Evolutionary conservation across 2,888 invertebrate genomes (phyloP).

Genomic region (Zele albiditarsus): DNA sequence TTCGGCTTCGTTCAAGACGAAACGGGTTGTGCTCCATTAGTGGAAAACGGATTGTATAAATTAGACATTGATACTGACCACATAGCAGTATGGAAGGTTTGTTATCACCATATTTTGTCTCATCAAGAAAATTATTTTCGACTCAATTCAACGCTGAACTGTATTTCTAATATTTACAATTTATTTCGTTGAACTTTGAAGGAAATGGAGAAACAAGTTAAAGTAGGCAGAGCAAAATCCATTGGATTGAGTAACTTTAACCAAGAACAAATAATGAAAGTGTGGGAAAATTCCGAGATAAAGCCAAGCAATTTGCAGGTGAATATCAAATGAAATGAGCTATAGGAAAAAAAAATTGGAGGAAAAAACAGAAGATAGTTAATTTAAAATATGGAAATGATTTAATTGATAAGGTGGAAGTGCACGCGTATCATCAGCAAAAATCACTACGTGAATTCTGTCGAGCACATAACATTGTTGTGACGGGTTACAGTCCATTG

Average conservation of each 20-base stretch:
- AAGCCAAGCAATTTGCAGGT: constrained; percentile 82
- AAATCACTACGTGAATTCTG: constrained; percentile 78
- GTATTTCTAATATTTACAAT: no score
- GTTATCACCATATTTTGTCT: constrained; percentile 33
- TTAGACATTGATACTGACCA: constrained; percentile 80
- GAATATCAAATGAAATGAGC: constrained; percentile 32
- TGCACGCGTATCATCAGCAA: constrained; percentile 86
- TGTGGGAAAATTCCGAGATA: constrained; percentile 77
- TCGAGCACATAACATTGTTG: constrained; percentile 76
- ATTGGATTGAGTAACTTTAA: constrained; percentile 90
- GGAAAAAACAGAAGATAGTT: not conserved
- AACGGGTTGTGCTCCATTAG: constrained; percentile 74
- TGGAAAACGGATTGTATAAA: constrained; percentile 77
- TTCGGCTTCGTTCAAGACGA: constrained; percentile 79
- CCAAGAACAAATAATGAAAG: constrained; percentile 78
- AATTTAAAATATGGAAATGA: not conserved
- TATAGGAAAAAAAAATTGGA: not conserved
- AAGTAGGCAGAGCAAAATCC: constrained; percentile 78
- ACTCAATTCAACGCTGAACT: not conserved
- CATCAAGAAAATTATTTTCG: not conserved
- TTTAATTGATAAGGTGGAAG: constrained; percentile 75
- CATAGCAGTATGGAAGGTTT: constrained; percentile 82
- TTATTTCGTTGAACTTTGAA: constrained; percentile 62
- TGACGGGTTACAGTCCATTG: constrained; percentile 83
- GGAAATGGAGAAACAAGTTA: constrained; percentile 83